Evolutionary conservation across 2,888 invertebrate species (phyloP).

Genomic region (Thera obeliscata): DNA sequence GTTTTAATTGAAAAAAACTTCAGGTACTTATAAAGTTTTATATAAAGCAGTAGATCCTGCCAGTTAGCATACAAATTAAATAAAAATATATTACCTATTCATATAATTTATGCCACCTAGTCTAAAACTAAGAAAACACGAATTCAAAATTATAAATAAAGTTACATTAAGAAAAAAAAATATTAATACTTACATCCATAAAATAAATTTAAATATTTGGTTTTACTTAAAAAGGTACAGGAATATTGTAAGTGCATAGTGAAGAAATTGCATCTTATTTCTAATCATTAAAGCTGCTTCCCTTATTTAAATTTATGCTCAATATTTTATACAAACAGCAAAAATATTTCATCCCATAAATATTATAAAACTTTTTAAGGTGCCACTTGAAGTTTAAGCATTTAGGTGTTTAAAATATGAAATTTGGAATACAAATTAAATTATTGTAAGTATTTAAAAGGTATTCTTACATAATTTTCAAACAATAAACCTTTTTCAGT

Average conservation of each 20-base stretch:
- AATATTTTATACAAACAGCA: constrained; percentile 70
- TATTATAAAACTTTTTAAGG: constrained; percentile 32
- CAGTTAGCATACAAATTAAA: too few species aligned
- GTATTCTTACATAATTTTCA: neutral
- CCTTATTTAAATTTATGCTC: constrained; percentile 62
- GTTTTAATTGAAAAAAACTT: too few species aligned
- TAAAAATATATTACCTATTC: too few species aligned
- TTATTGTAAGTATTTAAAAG: constrained; percentile 13
- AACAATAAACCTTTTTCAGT: neutral
- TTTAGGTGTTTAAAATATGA: constrained; percentile 15
- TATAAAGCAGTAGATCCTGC: too few species aligned
- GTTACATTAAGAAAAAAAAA: too few species aligned
- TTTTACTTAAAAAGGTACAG: neutral
- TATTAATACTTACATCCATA: too few species aligned
- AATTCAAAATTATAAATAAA: too few species aligned
- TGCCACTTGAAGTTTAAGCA: constrained; percentile 28
- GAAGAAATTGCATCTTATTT: constrained; percentile 52
- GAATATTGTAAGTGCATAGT: neutral
- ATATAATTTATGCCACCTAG: too few species aligned
- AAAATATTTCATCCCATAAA: constrained; percentile 70
- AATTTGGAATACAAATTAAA: neutral
- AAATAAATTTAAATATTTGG: neutral
- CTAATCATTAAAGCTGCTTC: constrained; percentile 68
- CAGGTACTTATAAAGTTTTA: too few species aligned
- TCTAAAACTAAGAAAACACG: too few species aligned